Conservation (phyloP, 2,113 vertebrate genomes). For the Axis porcinus region DNA sequence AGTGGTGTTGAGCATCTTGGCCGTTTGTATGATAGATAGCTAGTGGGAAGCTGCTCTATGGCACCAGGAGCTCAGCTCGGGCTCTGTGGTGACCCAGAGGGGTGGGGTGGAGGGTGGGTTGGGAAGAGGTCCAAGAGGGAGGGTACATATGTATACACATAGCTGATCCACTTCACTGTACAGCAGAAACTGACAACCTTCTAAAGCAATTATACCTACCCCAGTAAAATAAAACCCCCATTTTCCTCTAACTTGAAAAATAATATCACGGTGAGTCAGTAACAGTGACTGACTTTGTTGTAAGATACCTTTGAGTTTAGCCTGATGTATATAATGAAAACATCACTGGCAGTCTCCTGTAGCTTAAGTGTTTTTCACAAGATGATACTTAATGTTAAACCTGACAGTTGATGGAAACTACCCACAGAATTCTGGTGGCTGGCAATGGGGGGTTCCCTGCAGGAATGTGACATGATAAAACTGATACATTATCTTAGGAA, state of each 20-base stretch:
- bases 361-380: background rate
- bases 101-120: background rate
- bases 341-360: background rate
- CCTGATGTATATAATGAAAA: background rate
- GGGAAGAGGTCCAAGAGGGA: background rate
- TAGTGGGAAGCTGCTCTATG: background rate
- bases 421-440: background rate
- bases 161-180: background rate
- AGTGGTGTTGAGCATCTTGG: background rate
- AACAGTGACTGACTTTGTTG: background rate
- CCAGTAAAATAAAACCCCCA: fast-evolving
- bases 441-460: background rate
- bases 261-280: background rate
- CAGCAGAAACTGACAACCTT: background rate
- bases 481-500: background rate
- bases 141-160: background rate
- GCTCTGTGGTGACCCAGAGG: background rate
- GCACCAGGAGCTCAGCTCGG: background rate
- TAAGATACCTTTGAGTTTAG: background rate
- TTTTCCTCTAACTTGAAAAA: background rate
- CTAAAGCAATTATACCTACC: background rate
- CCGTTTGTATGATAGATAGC: background rate
- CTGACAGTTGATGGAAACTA: background rate
- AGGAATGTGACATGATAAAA: background rate
- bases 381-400: background rate